Conservation (phyloP, 2,888 invertebrate species). For the Spialia ferax region DNA sequence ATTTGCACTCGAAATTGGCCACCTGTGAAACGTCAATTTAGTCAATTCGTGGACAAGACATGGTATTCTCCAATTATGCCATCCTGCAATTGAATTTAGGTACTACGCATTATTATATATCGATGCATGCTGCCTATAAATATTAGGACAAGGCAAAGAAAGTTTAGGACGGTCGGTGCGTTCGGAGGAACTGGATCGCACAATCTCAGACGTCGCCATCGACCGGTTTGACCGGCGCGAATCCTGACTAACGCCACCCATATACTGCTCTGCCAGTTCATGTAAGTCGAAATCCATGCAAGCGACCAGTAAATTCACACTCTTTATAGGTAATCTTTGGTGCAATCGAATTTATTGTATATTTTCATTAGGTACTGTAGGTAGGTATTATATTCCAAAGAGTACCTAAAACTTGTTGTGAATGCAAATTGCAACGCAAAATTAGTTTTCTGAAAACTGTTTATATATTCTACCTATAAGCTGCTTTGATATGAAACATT, state of each 20-base stretch:
- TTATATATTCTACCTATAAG: neutral
- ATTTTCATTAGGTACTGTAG: no score
- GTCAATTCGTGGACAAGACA: no score
- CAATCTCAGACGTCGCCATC: constrained; percentile 59
- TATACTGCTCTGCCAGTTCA: constrained; percentile 32
- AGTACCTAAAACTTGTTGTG: neutral
- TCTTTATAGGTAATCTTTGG: neutral
- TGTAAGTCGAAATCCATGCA: constrained; percentile 39
- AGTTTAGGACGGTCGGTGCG: constrained; percentile 61
- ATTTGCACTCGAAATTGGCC: no score
- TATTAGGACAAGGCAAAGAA: constrained; percentile 57
- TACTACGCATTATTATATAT: no score
- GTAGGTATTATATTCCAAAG: no score
- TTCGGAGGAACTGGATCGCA: constrained; percentile 75
- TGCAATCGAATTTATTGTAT: neutral
- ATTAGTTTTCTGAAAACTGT: neutral
- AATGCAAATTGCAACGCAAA: neutral
- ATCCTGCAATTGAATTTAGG: no score
- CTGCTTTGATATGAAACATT: neutral
- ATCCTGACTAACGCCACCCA: constrained; percentile 64
- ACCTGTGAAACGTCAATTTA: no score
- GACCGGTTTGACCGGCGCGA: constrained; percentile 82
- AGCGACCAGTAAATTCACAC: neutral
- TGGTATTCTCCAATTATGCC: no score
- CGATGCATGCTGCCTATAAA: no score